Percentiles rank a stretch among this genome's conserved stretches.
Conservation (phyloP, 2,113 vertebrate genomes). For the Periophthalmus modestus region DNA sequence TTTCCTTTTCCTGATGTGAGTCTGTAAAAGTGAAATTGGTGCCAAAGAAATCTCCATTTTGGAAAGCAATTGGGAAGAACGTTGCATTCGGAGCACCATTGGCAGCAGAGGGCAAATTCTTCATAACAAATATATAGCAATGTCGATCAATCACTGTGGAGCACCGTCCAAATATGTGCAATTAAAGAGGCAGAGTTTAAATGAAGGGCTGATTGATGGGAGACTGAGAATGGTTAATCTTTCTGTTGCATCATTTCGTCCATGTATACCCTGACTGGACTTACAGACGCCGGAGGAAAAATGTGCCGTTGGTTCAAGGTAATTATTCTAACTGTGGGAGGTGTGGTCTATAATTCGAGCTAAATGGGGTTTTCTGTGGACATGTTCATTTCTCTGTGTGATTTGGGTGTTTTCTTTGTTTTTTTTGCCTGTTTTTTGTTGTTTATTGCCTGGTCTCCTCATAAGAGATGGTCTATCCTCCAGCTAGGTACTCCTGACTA, state of each 20-base stretch:
- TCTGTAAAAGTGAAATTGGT: conserved; percentile 15
- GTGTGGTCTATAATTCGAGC: neutral
- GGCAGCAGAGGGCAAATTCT: conserved; percentile 22
- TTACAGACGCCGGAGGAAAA: neutral
- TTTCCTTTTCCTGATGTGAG: conserved; percentile 46
- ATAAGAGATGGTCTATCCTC: no score
- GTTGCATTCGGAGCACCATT: conserved; percentile 20
- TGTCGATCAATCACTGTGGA: conserved; percentile 35
- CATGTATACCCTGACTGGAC: neutral
- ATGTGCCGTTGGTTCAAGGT: neutral
- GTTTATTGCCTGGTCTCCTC: neutral
- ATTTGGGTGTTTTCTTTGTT: neutral
- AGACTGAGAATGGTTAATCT: neutral
- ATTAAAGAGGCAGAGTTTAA: conserved; percentile 25
- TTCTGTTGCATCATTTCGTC: neutral
- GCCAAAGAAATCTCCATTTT: conserved; percentile 50
- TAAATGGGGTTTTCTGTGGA: neutral
- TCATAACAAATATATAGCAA: conserved; percentile 22
- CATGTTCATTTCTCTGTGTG: neutral
- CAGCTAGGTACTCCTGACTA: no score
- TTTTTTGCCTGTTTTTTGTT: neutral
- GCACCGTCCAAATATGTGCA: conserved; percentile 26
- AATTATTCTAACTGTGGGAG: neutral
- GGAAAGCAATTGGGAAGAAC: conserved; percentile 17
- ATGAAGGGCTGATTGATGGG: conserved; percentile 10